phyloP scores from a whole-genome alignment of 2,888 invertebrate species.

The Carpatolechia fugitivella region DNA sequence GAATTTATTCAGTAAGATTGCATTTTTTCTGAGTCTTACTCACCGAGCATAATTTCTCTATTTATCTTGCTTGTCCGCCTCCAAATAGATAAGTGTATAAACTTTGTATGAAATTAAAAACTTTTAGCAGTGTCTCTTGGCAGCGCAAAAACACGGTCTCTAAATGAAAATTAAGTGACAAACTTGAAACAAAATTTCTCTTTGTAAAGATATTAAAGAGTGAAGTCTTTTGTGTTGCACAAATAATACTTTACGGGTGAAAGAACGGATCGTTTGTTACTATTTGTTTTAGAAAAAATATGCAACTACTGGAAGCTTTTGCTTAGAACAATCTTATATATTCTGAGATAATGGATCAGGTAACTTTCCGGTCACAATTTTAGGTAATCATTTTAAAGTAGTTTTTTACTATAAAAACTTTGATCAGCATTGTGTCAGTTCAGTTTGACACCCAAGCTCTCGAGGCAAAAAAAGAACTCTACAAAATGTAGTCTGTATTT shows the following conservation, averaged over 20 bases:
- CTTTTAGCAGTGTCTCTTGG: constrained; percentile 5
- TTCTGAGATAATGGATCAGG: no score
- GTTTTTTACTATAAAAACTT: background rate
- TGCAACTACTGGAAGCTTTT: no score
- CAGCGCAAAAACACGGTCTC: background rate
- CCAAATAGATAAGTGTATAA: constrained; percentile 9
- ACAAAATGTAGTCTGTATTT: no score
- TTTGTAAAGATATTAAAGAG: constrained; percentile 6
- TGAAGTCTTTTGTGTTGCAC: background rate
- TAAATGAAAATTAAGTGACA: constrained; percentile 10
- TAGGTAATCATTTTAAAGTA: no score
- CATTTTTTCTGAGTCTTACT: constrained; percentile 1
- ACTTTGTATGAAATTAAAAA: constrained; percentile 11
- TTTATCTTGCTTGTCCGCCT: constrained; percentile 6
- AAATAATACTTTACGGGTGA: background rate
- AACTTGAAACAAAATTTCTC: constrained; percentile 10
- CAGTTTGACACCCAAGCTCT: no score
- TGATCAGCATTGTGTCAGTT: no score
- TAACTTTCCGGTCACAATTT: no score
- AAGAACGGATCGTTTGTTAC: background rate
- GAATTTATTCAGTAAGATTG: constrained; percentile 8
- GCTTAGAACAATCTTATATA: no score
- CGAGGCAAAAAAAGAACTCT: no score
- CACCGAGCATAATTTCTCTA: background rate
- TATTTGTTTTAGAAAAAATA: no score